Evolutionary conservation across 2,888 invertebrate species (phyloP).

Genomic region (Antheraea yamamai): DNA sequence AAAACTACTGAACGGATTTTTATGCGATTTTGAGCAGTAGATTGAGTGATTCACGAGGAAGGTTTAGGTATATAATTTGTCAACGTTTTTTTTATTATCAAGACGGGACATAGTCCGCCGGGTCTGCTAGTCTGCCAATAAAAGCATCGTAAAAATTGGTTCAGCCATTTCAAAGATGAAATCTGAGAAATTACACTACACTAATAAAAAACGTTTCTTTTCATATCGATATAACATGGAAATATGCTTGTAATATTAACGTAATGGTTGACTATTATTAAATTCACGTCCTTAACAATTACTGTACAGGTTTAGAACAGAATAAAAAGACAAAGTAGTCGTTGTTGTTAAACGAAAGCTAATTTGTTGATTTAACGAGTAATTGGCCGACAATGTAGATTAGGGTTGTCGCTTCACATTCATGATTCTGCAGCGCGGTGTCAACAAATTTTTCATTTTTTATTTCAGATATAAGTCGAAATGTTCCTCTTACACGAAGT

Average conservation of each 20-base stretch:
- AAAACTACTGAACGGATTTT: too few relatives aligned
- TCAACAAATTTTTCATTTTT: background rate
- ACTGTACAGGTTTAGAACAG: slow-evolving; percentile 15
- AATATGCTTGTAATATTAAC: background rate
- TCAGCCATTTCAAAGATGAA: too few relatives aligned
- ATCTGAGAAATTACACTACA: too few relatives aligned
- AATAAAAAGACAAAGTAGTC: slow-evolving; percentile 40
- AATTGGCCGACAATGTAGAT: slow-evolving; percentile 68
- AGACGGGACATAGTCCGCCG: too few relatives aligned
- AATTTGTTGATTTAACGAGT: slow-evolving; percentile 70
- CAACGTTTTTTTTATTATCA: too few relatives aligned
- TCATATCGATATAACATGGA: too few relatives aligned
- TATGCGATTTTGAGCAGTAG: too few relatives aligned
- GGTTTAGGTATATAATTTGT: too few relatives aligned
- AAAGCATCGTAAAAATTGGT: too few relatives aligned
- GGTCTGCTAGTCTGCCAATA: too few relatives aligned
- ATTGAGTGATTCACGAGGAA: too few relatives aligned
- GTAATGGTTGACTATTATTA: background rate
- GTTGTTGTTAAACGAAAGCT: slow-evolving; percentile 24
- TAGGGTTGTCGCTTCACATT: slow-evolving; percentile 51
- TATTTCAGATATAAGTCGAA: background rate
- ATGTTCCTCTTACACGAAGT: background rate
- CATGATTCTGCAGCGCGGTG: background rate
- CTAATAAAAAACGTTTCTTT: too few relatives aligned
- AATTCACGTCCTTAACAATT: slow-evolving; percentile 18